These are phyloP conservation scores for Amblyornis subalaris DNA, from an alignment of 2,113 vertebrate species.

Conservation along the genomic window DNA sequence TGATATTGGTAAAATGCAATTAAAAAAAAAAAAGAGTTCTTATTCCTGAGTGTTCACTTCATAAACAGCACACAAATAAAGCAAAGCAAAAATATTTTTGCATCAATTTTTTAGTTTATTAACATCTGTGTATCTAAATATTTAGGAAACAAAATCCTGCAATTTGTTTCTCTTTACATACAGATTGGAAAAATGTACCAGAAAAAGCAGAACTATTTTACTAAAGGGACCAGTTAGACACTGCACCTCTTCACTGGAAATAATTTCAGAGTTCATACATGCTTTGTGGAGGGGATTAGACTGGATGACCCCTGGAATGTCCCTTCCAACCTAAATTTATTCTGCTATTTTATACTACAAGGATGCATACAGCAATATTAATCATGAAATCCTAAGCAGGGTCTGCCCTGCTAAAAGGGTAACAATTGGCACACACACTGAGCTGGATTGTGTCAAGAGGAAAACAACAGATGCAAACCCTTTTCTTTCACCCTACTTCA, in stretches of 20 bases:
- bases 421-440: background rate
- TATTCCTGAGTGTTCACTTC: background rate
- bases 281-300: background rate
- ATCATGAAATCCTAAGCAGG: fast-evolving
- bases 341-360: background rate
- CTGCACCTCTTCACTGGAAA: background rate
- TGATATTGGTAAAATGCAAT: fast-evolving
- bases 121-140: background rate
- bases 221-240: background rate
- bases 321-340: background rate
- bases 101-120: background rate
- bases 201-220: background rate
- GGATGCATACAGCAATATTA: background rate
- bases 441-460: background rate
- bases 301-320: background rate
- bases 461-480: background rate
- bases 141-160: background rate
- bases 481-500: background rate
- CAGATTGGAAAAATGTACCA: background rate
- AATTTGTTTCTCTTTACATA: background rate
- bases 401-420: background rate
- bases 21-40: background rate
- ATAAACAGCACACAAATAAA: background rate
- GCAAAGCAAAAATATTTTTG: background rate
- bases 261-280: background rate